phyloP scores from a whole-genome alignment of 2,797 vertebrate genomes.

The Notolabrus celidotus region DNA sequence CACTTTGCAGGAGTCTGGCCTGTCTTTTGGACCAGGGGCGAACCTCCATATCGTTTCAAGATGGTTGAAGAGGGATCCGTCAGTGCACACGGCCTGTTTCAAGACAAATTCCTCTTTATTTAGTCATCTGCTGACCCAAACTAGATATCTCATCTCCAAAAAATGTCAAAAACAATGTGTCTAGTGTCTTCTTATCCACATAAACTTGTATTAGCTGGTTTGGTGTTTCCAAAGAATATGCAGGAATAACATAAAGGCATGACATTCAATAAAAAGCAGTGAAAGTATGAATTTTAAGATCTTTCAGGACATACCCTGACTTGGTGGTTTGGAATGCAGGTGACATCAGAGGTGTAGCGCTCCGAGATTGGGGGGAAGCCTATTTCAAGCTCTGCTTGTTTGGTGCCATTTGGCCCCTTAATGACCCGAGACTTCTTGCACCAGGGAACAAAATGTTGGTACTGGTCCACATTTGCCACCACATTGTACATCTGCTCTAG shows the following conservation, averaged over 20 bases:
- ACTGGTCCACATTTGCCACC: slow-evolving; percentile 84
- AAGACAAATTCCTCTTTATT: slow-evolving; percentile 25
- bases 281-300: not conserved
- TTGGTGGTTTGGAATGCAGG: slow-evolving; percentile 82
- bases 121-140: no score
- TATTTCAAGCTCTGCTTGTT: slow-evolving; percentile 82
- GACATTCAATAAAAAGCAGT: no score
- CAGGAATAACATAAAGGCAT: no score
- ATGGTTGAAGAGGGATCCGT: slow-evolving; percentile 86
- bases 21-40: slow-evolving; percentile 70
- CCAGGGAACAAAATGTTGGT: slow-evolving; percentile 89
- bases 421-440: slow-evolving; percentile 84
- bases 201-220: not conserved
- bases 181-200: no score
- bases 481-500: slow-evolving; percentile 85
- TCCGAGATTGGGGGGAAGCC: slow-evolving; percentile 87
- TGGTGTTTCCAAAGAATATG: not conserved
- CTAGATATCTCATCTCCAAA: no score
- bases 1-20: slow-evolving; percentile 79
- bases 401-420: slow-evolving; percentile 53
- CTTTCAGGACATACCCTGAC: slow-evolving; percentile 78
- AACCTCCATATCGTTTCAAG: slow-evolving; percentile 88
- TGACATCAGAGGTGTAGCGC: slow-evolving; percentile 84
- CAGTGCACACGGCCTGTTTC: slow-evolving; percentile 84
- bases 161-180: no score